Conservation (phyloP, 2,888 invertebrate genomes). For the Alitta virens region DNA sequence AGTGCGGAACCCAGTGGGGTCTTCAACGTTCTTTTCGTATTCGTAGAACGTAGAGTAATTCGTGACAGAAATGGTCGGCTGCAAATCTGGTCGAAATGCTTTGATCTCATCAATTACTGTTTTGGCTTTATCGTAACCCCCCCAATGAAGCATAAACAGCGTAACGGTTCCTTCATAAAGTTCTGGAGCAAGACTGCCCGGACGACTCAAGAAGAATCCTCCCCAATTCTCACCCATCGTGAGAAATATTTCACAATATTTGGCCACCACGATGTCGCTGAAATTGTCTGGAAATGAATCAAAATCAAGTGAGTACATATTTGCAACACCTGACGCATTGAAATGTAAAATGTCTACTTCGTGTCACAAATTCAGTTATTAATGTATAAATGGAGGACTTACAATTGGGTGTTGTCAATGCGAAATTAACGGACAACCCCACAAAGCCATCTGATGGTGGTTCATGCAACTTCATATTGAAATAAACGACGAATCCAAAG, state of each 20-base stretch:
- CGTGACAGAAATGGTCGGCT: background rate
- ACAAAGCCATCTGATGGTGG: slow-evolving; percentile 16
- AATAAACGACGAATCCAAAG: slow-evolving; percentile 25
- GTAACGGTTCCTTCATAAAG: background rate
- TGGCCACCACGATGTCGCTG: too few species aligned
- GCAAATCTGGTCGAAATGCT: background rate
- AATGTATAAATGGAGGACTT: too few species aligned
- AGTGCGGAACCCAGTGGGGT: slow-evolving; percentile 14
- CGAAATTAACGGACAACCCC: slow-evolving; percentile 1
- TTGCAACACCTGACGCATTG: too few species aligned
- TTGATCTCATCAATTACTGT: background rate
- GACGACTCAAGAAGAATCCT: too few species aligned
- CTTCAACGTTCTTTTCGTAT: slow-evolving; percentile 23
- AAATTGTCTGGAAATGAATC: too few species aligned
- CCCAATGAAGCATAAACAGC: background rate
- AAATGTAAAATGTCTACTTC: too few species aligned
- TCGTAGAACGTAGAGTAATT: slow-evolving; percentile 23
- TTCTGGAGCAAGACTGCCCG: too few species aligned
- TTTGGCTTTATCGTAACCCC: background rate
- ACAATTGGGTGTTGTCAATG: too few species aligned
- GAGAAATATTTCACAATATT: too few species aligned
- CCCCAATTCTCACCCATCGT: too few species aligned
- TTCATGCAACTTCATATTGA: slow-evolving; percentile 25
- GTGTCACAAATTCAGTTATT: too few species aligned
- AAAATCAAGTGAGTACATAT: too few species aligned